Evolutionary conservation across 2,888 invertebrate species (phyloP).

Genomic region (Lepas anatifera): DNA sequence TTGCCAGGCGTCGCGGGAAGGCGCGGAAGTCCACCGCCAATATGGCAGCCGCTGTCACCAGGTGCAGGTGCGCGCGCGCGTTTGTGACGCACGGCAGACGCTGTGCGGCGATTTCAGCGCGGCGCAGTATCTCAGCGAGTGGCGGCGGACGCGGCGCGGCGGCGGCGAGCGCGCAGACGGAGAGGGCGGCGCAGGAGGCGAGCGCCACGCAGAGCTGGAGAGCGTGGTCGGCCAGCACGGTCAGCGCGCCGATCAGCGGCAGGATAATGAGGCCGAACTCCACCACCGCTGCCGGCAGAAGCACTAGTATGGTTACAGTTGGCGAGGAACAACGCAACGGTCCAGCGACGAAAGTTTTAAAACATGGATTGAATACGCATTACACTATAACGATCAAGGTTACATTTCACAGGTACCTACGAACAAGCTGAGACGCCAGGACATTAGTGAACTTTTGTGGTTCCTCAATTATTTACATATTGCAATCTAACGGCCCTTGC

Average conservation of each 20-base stretch:
- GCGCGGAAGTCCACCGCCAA: conserved; percentile 84
- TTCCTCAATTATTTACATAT: no score
- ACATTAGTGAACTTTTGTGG: no score
- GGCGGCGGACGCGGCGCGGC: neutral
- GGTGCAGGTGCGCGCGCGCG: conserved; percentile 53
- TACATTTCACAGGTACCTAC: no score
- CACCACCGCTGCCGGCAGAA: neutral
- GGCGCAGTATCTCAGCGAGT: neutral
- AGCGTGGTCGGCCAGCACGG: neutral
- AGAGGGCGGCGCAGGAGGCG: neutral
- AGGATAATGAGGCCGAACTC: neutral
- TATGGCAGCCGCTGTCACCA: conserved; percentile 67
- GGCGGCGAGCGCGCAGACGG: neutral
- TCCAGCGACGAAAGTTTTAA: no score
- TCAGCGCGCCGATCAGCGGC: neutral
- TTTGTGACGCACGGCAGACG: conserved; percentile 43
- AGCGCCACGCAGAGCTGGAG: neutral
- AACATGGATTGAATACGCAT: no score
- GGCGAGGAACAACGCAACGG: no score
- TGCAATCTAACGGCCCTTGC: no score
- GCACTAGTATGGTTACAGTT: no score
- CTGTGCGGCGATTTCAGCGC: neutral
- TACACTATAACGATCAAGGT: no score
- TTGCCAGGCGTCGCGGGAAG: conserved; percentile 74
- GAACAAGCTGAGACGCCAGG: no score